Percentiles rank a stretch among this genome's conserved stretches.
Conservation (phyloP, 2,888 invertebrate genomes). For the Apotomis betuletana region DNA sequence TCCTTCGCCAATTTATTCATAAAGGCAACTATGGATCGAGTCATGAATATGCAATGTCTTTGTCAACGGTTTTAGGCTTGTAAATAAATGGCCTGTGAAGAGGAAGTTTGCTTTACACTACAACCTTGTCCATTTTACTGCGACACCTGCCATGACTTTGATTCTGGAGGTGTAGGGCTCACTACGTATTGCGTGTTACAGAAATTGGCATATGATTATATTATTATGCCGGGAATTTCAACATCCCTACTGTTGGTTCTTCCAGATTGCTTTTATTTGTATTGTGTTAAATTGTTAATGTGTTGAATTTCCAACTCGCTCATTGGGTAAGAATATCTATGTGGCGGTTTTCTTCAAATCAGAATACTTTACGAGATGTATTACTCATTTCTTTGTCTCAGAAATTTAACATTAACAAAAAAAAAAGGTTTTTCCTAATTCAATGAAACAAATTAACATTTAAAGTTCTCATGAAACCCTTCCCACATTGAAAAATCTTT, state of each 20-base stretch:
- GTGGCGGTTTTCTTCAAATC: too few relatives aligned
- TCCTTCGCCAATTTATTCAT: constrained; percentile 57
- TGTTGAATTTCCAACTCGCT: background rate
- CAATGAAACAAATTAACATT: too few relatives aligned
- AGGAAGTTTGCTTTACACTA: constrained; percentile 45
- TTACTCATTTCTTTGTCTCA: too few relatives aligned
- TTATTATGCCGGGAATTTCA: constrained; percentile 1
- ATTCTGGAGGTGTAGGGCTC: background rate
- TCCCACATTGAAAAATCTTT: too few relatives aligned
- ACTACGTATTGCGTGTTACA: background rate
- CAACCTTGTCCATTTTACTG: constrained; percentile 17
- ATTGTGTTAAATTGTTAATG: background rate
- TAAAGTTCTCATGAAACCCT: too few relatives aligned
- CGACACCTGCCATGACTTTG: constrained; percentile 8
- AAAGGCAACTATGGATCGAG: constrained; percentile 60
- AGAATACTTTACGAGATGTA: too few relatives aligned
- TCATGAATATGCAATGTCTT: constrained; percentile 72
- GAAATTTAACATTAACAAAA: too few relatives aligned
- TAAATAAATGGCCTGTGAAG: constrained; percentile 65
- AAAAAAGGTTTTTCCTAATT: too few relatives aligned
- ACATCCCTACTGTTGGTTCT: background rate
- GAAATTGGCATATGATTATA: constrained; percentile 21
- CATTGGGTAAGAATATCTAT: too few relatives aligned
- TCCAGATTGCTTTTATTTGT: constrained; percentile 11
- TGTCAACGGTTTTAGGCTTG: constrained; percentile 63